Evolutionary conservation across 2,113 vertebrate genomes (phyloP), one percentile per base, ranked within the genome.

Genomic region (Gila orcuttii): DNA sequence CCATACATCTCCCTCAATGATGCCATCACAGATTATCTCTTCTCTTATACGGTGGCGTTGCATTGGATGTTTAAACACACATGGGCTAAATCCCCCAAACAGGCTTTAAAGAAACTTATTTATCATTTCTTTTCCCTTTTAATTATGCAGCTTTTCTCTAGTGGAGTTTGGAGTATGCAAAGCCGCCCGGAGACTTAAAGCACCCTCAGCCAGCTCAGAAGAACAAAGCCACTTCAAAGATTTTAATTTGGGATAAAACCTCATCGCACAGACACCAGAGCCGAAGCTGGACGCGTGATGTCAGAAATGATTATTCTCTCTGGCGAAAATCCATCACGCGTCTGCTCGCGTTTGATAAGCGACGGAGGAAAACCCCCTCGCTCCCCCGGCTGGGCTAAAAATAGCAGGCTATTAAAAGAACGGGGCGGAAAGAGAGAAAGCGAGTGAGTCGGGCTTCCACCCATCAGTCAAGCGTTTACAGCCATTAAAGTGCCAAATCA

Each of bases 341-440:
- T 69, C 86, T 90, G 87, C 52, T n/a, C 47, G 15, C 42, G 81
- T 64, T 86, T 87, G 89, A 90, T 90, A 87, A 89, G 86, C 45
- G 60, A 86, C 69, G 85, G 80, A 68, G 57, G 71, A 69, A 73
- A 64, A 77, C 84, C 80, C 79, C 80, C 78, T 79, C 21, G 3
- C 55, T 80, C 42, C 21, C 64, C 21, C 39, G 33, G 45, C 50
- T n/a, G 66, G 39, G 79, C 62, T 86, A 79, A 86, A 88, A 82
- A 88, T 88, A 87, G 85, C 85, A 78, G n/a, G 25, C 57, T 69
- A 90, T 86, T 85, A 82, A 60, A 85, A 76, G 85, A 85, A 85
- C 36, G 36, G n/a, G 66, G 55, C 6, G 19, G 71, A 68, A 50
- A 57, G 9, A 36, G 45, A 64, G 52, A 78, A 71, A 33, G 15